Percentiles rank a stretch among this genome's conserved stretches.
Evolutionary conservation across 2,888 invertebrate genomes (phyloP).

Genomic region (Conops quadrifasciatus): DNA sequence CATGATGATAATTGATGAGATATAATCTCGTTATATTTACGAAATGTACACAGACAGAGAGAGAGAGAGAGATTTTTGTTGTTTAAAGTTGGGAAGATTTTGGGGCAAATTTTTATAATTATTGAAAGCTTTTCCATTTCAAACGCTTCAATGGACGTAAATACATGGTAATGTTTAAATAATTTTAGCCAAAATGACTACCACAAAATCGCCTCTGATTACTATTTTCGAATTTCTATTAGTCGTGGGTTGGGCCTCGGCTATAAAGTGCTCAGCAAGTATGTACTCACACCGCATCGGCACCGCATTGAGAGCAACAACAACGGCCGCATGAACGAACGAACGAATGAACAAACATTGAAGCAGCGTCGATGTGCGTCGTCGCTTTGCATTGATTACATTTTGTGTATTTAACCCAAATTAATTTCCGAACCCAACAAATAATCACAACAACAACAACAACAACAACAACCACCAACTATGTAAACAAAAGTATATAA

Average conservation of each 20-base stretch:
- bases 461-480: constrained; percentile 10
- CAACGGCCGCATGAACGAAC: too few relatives aligned
- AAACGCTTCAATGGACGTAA: too few relatives aligned
- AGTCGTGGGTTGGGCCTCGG: neutral
- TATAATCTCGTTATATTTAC: too few relatives aligned
- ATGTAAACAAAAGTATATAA: constrained; percentile 31
- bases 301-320: too few relatives aligned
- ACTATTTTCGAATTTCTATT: neutral
- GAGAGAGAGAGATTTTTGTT: too few relatives aligned
- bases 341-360: neutral
- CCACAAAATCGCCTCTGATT: neutral
- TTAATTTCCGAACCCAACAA: constrained; percentile 53
- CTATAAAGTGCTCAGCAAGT: neutral
- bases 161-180: neutral
- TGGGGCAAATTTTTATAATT: too few relatives aligned
- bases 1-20: too few relatives aligned
- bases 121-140: too few relatives aligned
- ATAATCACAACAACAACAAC: constrained; percentile 44
- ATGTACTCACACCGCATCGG: too few relatives aligned
- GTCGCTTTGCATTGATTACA: constrained; percentile 28
- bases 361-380: neutral
- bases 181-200: neutral
- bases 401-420: constrained; percentile 55
- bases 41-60: neutral
- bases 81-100: too few relatives aligned